phyloP scores from a whole-genome alignment of 2,797 vertebrate genomes.

The Poeciliopsis paucimaculata region DNA sequence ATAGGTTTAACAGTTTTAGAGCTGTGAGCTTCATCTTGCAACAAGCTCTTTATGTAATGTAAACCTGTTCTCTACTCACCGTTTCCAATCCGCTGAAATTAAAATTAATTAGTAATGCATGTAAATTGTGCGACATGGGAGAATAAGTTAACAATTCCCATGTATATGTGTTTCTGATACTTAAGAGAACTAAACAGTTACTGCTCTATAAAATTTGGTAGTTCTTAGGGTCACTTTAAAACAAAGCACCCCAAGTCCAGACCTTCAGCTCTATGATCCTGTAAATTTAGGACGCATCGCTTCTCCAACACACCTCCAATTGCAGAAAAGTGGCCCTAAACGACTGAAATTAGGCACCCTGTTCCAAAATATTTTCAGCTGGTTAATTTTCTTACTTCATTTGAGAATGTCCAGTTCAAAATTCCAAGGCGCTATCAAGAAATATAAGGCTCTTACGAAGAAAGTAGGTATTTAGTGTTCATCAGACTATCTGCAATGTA shows the following conservation, averaged over 20 bases:
- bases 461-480: background rate
- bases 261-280: background rate
- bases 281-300: background rate
- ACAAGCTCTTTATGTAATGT: background rate
- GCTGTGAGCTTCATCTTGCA: background rate
- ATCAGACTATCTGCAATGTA: background rate
- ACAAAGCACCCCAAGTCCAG: background rate
- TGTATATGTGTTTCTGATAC: background rate
- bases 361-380: constrained; percentile 3
- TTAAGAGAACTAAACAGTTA: background rate
- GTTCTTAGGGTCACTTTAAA: background rate
- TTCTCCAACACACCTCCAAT: background rate
- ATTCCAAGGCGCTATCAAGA: background rate
- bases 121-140: background rate
- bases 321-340: background rate
- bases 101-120: background rate
- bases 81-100: background rate
- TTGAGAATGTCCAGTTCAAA: background rate
- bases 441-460: background rate
- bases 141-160: background rate
- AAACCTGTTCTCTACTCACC: background rate
- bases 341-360: background rate
- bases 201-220: background rate
- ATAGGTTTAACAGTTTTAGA: background rate
- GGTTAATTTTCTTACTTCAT: background rate